Evolutionary conservation across 2,797 vertebrate species (phyloP).

Genomic region (Chelonia mydas): DNA sequence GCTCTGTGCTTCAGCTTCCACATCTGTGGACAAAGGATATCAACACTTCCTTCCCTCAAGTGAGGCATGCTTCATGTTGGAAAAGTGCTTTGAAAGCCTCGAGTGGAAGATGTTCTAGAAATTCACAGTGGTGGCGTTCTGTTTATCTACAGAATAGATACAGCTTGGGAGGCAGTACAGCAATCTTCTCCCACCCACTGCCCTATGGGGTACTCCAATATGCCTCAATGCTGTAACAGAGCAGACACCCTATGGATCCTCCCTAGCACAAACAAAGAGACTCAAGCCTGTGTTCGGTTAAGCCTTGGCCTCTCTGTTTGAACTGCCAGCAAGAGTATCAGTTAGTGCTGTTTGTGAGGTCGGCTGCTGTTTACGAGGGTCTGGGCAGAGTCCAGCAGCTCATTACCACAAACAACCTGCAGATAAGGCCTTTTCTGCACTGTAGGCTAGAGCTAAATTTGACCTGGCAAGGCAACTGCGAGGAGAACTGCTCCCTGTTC

Average conservation of each 20-base stretch:
- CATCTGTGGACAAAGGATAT: not conserved
- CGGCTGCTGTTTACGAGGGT: not conserved
- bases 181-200: not conserved
- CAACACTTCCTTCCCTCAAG: not conserved
- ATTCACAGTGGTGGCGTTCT: not conserved
- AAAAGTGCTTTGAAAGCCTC: too few species aligned
- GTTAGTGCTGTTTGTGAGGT: rapidly evolving
- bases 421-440: not conserved
- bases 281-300: not conserved
- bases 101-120: not conserved
- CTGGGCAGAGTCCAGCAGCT: not conserved
- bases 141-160: not conserved
- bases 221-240: not conserved
- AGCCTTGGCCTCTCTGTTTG: rapidly evolving
- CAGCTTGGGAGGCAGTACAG: not conserved
- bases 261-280: not conserved
- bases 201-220: rapidly evolving
- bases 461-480: not conserved
- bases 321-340: not conserved
- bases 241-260: not conserved
- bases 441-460: rapidly evolving
- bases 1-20: not conserved
- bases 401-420: rapidly evolving
- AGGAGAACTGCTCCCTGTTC: not conserved
- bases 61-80: too few species aligned